Percentiles rank a stretch among this genome's conserved stretches.
phyloP scores from a whole-genome alignment of 2,888 invertebrate genomes.

The Athalia rosae region DNA sequence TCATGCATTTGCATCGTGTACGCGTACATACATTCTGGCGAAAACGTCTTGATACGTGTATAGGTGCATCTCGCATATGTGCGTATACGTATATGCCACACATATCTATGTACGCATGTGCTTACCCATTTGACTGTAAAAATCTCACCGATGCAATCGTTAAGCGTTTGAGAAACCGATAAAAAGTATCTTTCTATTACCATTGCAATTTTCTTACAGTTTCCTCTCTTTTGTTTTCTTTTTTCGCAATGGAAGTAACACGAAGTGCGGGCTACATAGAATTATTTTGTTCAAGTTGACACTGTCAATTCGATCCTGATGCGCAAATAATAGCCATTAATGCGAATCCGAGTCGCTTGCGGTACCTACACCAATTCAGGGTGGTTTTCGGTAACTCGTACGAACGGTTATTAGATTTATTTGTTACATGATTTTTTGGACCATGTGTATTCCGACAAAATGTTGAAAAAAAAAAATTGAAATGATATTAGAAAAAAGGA shows the following conservation, averaged over 20 bases:
- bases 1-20: background rate
- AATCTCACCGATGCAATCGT: no score
- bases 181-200: no score
- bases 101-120: no score
- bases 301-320: background rate
- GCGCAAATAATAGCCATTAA: background rate
- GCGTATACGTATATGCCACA: no score
- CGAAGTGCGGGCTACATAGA: background rate
- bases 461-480: slow-evolving; percentile 12
- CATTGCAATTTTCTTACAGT: no score
- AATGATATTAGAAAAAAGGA: background rate
- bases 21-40: background rate
- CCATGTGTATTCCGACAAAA: slow-evolving; percentile 20
- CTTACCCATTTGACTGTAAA: no score
- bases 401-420: slow-evolving; percentile 27
- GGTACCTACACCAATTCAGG: background rate
- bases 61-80: no score
- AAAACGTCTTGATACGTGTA: no score
- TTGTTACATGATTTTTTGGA: background rate
- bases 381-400: background rate
- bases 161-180: no score
- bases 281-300: background rate
- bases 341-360: slow-evolving; percentile 5
- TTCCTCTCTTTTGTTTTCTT: background rate
- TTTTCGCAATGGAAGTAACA: background rate